Evolutionary conservation across 2,113 vertebrate species (phyloP).

Genomic region (Colius striatus): DNA sequence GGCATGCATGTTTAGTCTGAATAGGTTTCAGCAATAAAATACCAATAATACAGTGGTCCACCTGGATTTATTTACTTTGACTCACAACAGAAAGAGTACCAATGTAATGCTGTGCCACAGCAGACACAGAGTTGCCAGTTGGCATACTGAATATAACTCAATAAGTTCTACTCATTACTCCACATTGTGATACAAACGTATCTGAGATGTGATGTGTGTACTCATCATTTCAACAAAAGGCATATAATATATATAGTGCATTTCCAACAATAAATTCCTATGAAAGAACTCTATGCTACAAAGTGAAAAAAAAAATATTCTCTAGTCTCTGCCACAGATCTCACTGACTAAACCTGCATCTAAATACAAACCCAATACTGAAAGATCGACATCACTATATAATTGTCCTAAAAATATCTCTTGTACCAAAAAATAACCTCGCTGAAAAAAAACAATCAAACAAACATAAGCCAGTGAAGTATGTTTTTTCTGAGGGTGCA

Average conservation of each 20-base stretch:
- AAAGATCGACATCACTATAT: background rate
- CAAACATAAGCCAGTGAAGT: background rate
- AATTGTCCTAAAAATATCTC: background rate
- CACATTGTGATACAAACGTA: background rate
- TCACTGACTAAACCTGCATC: background rate
- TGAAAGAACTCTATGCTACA: background rate
- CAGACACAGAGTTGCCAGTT: background rate
- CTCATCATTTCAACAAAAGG: background rate
- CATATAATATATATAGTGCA: background rate
- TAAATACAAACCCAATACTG: background rate
- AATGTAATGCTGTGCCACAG: background rate
- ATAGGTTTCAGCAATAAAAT: background rate
- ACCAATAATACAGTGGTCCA: background rate
- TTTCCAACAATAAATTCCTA: background rate
- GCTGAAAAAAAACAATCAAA: background rate
- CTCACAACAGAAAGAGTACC: background rate
- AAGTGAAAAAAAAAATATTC: background rate
- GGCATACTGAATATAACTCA: background rate
- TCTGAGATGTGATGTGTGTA: background rate
- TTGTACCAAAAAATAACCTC: too few relatives aligned
- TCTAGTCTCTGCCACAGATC: background rate
- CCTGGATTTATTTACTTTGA: background rate
- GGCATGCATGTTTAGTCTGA: background rate
- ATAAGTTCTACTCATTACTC: background rate
- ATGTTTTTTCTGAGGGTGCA: background rate